Conservation (phyloP, 2,797 vertebrate species). For the Eulemur rubriventer region DNA sequence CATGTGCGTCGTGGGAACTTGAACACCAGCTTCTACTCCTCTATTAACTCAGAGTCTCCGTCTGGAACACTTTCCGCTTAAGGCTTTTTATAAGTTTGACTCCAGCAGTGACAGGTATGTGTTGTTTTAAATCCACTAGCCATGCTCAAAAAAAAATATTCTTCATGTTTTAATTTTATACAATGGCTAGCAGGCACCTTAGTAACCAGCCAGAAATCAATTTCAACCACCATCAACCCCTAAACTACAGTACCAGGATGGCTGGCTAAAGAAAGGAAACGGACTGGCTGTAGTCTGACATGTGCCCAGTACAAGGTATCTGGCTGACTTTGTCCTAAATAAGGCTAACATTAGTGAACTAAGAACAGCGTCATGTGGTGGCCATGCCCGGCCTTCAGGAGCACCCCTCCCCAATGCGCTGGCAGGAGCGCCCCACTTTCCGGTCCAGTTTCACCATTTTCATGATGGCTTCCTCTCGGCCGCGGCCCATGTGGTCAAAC, state of each 20-base stretch:
- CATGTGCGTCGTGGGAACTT: conserved; percentile 82
- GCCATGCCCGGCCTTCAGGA: conserved; percentile 90
- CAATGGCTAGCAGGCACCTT: conserved; percentile 89
- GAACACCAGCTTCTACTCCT: conserved; percentile 84
- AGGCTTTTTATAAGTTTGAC: conserved; percentile 88
- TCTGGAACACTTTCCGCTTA: conserved; percentile 87
- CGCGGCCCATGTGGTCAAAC: conserved; percentile 96
- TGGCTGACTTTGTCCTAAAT: conserved; percentile 92
- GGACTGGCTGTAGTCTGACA: conserved; percentile 90
- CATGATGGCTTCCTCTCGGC: conserved; percentile 96
- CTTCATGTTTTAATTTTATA: conserved; percentile 89
- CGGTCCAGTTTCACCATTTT: conserved; percentile 99
- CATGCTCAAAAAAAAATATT: conserved; percentile 88
- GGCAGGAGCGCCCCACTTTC: conserved; percentile 97
- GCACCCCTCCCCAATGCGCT: conserved; percentile 95
- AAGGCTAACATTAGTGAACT: conserved; percentile 93
- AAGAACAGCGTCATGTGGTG: conserved; percentile 89
- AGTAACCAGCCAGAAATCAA: conserved; percentile 90
- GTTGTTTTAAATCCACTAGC: conserved; percentile 88
- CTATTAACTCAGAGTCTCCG: conserved; percentile 82
- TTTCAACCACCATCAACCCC: conserved; percentile 89
- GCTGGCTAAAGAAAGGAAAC: conserved; percentile 89
- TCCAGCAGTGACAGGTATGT: conserved; percentile 87
- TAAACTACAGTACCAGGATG: conserved; percentile 91
- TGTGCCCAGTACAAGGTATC: conserved; percentile 91